phyloP scores from a whole-genome alignment of 2,888 invertebrate genomes.

The Amorpha juglandis region DNA sequence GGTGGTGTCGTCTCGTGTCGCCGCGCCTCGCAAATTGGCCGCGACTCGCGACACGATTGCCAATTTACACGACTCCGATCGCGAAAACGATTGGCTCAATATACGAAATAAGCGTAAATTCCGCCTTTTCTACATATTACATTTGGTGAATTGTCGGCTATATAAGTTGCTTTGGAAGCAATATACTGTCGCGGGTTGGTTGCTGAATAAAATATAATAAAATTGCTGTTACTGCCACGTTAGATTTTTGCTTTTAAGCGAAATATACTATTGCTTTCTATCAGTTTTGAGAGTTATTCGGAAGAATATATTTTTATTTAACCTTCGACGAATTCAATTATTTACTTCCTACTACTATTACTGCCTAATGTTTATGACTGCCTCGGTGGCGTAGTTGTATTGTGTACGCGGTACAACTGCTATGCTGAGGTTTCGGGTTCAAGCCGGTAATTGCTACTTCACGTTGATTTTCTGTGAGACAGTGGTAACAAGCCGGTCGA shows the following conservation, averaged over 20 bases:
- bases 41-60: constrained; percentile 40
- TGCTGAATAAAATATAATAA: constrained; percentile 2
- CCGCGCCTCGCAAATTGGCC: constrained; percentile 46
- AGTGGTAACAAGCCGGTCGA: too few species aligned
- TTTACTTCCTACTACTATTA: too few species aligned
- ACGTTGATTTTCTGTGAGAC: too few species aligned
- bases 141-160: constrained; percentile 35
- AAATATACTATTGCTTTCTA: neutral
- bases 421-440: too few species aligned
- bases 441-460: too few species aligned
- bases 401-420: too few species aligned
- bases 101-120: constrained; percentile 36
- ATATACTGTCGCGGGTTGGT: neutral
- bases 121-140: constrained; percentile 41
- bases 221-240: neutral
- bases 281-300: neutral
- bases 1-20: constrained; percentile 44
- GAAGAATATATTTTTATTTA: too few species aligned
- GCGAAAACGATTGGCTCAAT: constrained; percentile 42
- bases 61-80: constrained; percentile 40
- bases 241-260: neutral
- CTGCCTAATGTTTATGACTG: too few species aligned
- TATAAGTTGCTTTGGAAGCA: constrained; percentile 26
- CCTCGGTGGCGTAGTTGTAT: too few species aligned
- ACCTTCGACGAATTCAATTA: too few species aligned